Base-by-base conservation (phyloP, 2,113 vertebrate species). In the Axis porcinus region DNA sequence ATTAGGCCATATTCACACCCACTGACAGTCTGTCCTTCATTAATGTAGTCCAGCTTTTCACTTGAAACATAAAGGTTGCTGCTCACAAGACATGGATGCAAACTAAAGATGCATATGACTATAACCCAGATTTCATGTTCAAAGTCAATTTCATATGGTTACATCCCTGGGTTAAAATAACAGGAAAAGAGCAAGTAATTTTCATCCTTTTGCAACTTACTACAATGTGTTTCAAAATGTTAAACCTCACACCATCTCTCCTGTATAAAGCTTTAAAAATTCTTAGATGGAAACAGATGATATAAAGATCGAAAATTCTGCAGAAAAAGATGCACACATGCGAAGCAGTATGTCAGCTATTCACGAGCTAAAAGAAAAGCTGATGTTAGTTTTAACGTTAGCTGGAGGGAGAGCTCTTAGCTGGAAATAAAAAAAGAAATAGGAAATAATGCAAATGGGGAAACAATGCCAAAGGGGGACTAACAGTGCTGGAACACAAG, bases 231-330 rank as follows among this genome's bases (percentile, higher is more conserved):
- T 97, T 95, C 94, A 85, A 92, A 86, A 58, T 70, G 74, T 86
- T 90, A 92, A 96, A 96, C 47, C 89, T 94, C 62, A 97, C 5
- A 90, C 87, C 50, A 6, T 95, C 79, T 70, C 89, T 87, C 74
- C 52, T 96, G 98, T 98, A 98, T 40, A 97, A 96, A 97, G 55
- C 30, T 78, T 89, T 76, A 1, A 67, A 82, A 98, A 98, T 55
- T 50, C 50, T 98, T 36, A 10, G 74, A 91, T 92, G 74, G 89
- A 97, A 98, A 83, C 60, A 33, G 89, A 97, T 92, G 54, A 60
- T 33, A 74, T 19, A 92, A 97, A 98, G 95, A 74, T 43, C 96
- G 84, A 86, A 94, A 94, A 36, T 36, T 43, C 87, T 92, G 64
- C 90, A 95, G 84, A 86, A 95, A 92, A 95, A 33, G 12, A 43